Evolutionary conservation across 2,888 invertebrate genomes (phyloP).

Genomic region (Crocallis elinguaria): DNA sequence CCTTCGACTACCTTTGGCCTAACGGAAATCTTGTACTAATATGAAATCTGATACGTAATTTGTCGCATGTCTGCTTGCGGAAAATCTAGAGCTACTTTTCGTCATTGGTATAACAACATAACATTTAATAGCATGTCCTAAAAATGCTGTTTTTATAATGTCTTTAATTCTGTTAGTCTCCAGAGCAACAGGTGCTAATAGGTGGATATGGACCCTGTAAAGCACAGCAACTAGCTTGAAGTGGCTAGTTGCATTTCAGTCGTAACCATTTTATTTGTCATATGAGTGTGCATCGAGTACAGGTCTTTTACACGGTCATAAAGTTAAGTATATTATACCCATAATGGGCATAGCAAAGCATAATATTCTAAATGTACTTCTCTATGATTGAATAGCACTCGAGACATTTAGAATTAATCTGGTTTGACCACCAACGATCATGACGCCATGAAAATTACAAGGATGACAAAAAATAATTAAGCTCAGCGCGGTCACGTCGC

Average conservation of each 20-base stretch:
- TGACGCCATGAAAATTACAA: constrained; percentile 14
- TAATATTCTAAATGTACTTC: too few relatives aligned
- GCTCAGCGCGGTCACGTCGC: constrained; percentile 15
- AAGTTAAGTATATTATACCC: too few relatives aligned
- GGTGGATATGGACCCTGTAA: too few relatives aligned
- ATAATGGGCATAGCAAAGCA: too few relatives aligned
- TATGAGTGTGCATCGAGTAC: too few relatives aligned
- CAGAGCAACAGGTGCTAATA: too few relatives aligned
- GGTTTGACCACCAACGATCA: constrained; percentile 18
- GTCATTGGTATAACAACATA: too few relatives aligned
- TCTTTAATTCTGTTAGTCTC: neutral
- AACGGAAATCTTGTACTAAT: neutral
- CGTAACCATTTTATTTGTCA: too few relatives aligned
- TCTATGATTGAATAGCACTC: neutral
- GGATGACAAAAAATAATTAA: constrained; percentile 23
- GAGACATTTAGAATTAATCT: neutral
- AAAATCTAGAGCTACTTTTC: neutral
- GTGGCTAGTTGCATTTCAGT: too few relatives aligned
- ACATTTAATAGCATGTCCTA: neutral
- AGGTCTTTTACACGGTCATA: too few relatives aligned
- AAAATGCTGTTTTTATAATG: neutral
- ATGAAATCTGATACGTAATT: neutral
- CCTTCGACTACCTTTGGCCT: constrained; percentile 13
- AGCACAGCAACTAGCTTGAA: too few relatives aligned
- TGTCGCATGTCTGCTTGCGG: neutral